Conservation (phyloP, 2,797 vertebrate genomes). For the Malacoraja senta region DNA sequence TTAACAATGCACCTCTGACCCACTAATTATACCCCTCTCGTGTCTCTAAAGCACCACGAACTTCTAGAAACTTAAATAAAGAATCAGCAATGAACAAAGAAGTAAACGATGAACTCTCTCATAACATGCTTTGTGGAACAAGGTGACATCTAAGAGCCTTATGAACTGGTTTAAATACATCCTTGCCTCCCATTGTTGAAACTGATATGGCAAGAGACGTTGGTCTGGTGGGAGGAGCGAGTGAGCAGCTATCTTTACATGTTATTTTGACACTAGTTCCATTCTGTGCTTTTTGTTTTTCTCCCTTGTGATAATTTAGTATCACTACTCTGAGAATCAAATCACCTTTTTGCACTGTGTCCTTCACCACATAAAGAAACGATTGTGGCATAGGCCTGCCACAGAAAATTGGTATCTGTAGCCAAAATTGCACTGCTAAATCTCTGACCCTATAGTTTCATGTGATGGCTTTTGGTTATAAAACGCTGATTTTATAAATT, state of each 20-base stretch:
- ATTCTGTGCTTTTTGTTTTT: background rate
- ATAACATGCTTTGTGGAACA: background rate
- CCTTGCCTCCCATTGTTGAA: background rate
- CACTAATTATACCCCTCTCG: no score
- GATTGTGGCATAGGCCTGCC: background rate
- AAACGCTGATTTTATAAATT: background rate
- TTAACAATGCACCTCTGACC: no score
- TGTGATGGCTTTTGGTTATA: background rate
- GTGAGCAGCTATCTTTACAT: background rate
- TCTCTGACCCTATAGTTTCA: background rate
- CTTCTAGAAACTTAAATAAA: no score
- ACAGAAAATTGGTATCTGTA: background rate
- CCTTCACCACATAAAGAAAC: background rate
- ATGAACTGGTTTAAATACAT: background rate
- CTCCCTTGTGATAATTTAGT: background rate
- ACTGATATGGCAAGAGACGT: background rate
- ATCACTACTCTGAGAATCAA: background rate
- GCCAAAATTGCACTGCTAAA: background rate
- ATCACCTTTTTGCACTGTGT: background rate
- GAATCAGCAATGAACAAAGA: no score
- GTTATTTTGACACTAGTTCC: background rate
- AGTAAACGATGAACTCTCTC: no score
- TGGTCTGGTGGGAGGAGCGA: background rate
- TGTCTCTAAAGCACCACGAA: no score
- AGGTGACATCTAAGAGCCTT: background rate